Base-by-base conservation (phyloP, 1,140 invertebrate species). In the Pachypeltis micranthus region DNA sequence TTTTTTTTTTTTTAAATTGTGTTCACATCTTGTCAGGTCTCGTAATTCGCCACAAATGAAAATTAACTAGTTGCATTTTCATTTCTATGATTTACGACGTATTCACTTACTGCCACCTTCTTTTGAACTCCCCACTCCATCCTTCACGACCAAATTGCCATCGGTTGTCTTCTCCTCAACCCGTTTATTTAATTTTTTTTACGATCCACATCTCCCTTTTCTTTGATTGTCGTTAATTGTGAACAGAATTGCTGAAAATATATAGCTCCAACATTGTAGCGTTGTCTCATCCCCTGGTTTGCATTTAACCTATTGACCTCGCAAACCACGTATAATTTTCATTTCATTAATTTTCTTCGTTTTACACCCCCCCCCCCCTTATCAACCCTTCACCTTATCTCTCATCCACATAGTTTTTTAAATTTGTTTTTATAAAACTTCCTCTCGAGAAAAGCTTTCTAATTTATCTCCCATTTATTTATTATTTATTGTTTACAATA, bases 381-480 rank as follows among this genome's bases (percentile, higher is more conserved):
- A n/a, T n/a, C n/a, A n/a, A n/a, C n/a, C 23, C 47, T 21, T 51
- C 47, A 51, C 47, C 47, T n/a, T 10, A 16, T 51, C 21, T 14
- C 4, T 51, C 47, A 51, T 51, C 47, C 47, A 51, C 47, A 21
- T n/a, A n/a, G n/a, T n/a, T n/a, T n/a, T n/a, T n/a, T n/a, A n/a
- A n/a, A n/a, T n/a, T n/a, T n/a, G n/a, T 51, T 21, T 21, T 39
- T 10, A 16, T 51, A 51, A 21, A 21, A 51, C 7, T 51, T 16
- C 47, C 47, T 51, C 47, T 51, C 23, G 12, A 21, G 57, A 54
- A 19, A 29, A 25, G 25, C 47, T 24, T 56, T 54, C 29, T 14
- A 56, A 56, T 63, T 63, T 24, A 56, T 63, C 51, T 24, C 21
- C 23, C 24, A 29, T 63, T 29, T 56, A 23, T 2, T 57, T 55